Conservation (phyloP, 2,113 vertebrate genomes). For the Prunella himalayana region DNA sequence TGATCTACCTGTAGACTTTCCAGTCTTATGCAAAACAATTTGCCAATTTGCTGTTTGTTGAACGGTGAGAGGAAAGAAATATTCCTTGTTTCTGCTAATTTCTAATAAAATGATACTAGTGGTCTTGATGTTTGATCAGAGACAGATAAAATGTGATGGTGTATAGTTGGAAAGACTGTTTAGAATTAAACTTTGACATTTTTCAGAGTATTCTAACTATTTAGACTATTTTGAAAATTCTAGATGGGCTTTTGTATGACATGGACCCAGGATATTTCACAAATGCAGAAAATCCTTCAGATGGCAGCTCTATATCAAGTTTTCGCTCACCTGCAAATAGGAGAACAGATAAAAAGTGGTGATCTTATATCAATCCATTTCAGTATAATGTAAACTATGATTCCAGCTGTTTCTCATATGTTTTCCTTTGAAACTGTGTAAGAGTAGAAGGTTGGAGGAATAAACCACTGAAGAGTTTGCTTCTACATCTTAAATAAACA, state of each 20-base stretch:
- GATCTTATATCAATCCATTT: not conserved
- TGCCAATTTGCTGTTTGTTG: not conserved
- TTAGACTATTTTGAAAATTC: not conserved
- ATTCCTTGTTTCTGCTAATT: not conserved
- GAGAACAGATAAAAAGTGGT: not conserved
- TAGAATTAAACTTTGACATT: not conserved
- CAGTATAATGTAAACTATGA: not conserved
- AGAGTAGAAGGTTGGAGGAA: not conserved
- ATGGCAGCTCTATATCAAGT: not conserved
- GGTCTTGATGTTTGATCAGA: not conserved
- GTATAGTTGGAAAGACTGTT: not conserved
- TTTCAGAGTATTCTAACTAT: not conserved
- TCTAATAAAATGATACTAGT: not conserved
- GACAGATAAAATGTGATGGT: not conserved
- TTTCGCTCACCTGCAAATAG: not conserved
- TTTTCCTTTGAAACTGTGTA: not conserved
- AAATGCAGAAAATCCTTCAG: not conserved
- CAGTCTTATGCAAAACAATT: not conserved
- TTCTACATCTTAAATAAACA: not conserved
- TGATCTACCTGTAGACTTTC: not conserved
- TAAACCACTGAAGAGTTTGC: not conserved
- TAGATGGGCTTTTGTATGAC: not conserved
- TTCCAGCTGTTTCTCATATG: not conserved
- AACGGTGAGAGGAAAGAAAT: not conserved
- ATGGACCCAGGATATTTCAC: not conserved